phyloP scores from a whole-genome alignment of 2,113 vertebrate genomes.

The Prochilodus magdalenae region DNA sequence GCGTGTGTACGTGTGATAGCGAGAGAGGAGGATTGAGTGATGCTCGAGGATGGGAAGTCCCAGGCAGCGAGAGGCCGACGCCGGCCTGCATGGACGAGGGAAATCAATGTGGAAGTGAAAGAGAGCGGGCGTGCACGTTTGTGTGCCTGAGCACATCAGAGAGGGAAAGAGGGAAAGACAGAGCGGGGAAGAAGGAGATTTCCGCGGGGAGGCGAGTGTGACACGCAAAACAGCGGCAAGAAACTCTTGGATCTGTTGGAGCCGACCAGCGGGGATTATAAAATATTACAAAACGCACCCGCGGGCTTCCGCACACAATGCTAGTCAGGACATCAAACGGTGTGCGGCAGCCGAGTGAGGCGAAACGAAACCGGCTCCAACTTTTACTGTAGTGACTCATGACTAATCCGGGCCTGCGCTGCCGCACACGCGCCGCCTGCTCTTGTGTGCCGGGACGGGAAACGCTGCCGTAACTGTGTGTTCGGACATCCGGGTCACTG shows the following conservation, averaged over 20 bases:
- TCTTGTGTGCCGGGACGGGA: background rate
- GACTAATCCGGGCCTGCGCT: background rate
- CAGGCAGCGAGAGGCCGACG: background rate
- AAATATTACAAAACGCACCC: constrained; percentile 20
- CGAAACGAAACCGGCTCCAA: background rate
- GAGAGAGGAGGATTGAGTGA: background rate
- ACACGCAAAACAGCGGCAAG: constrained; percentile 1
- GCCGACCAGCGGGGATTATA: background rate
- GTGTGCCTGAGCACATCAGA: background rate
- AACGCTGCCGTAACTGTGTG: too few relatives aligned
- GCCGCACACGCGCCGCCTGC: background rate
- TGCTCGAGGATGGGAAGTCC: constrained; percentile 27
- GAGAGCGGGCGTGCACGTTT: background rate
- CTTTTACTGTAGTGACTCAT: background rate
- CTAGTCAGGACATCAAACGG: background rate
- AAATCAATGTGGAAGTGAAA: constrained; percentile 41
- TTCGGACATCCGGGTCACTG: too few relatives aligned
- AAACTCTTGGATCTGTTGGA: background rate
- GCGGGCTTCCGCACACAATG: background rate
- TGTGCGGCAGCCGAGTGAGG: background rate
- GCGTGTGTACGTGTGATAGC: background rate
- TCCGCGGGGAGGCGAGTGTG: background rate
- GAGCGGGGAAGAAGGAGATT: background rate
- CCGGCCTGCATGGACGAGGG: constrained; percentile 3
- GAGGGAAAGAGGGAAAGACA: background rate